These are phyloP conservation scores for Percopsis transmontana DNA, from an alignment of 2,113 vertebrate species.

Conservation along the genomic window DNA sequence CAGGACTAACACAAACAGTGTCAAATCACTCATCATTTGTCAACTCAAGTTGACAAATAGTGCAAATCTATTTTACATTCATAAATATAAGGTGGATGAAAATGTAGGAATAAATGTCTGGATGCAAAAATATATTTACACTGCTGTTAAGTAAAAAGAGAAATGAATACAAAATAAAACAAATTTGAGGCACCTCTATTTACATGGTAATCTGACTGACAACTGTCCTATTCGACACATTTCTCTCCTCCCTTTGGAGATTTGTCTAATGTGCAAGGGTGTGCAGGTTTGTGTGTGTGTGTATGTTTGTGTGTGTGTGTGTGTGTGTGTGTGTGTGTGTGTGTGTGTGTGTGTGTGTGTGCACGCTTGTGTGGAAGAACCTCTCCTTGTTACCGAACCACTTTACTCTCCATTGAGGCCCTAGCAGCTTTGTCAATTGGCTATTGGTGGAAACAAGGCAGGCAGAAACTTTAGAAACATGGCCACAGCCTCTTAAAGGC, in stretches of 20 bases:
- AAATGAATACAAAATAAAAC: neutral
- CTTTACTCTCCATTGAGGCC: constrained; percentile 83
- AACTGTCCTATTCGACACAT: constrained; percentile 40
- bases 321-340: constrained; percentile 31
- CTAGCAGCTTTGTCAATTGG: constrained; percentile 85
- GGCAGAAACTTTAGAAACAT: constrained; percentile 85
- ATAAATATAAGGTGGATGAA: neutral
- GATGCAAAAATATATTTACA: neutral
- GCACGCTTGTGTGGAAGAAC: constrained; percentile 56
- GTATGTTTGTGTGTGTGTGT: constrained; percentile 7
- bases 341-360: constrained; percentile 38
- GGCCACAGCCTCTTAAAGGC: constrained; percentile 82
- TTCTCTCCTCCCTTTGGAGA: constrained; percentile 43
- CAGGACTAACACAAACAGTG: constrained; percentile 50
- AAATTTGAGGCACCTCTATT: neutral
- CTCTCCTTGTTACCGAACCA: constrained; percentile 84
- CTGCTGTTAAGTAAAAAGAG: neutral
- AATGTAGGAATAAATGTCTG: neutral
- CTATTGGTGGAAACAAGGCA: constrained; percentile 87
- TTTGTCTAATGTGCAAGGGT: constrained; percentile 41
- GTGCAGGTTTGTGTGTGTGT: constrained; percentile 1
- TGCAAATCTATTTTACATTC: too few species aligned
- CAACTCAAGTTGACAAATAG: too few species aligned
- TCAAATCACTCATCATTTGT: constrained; percentile 30
- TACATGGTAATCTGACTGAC: constrained; percentile 1